Base-by-base conservation (phyloP, 1,140 invertebrate genomes). In the Eupeodes corollae region DNA sequence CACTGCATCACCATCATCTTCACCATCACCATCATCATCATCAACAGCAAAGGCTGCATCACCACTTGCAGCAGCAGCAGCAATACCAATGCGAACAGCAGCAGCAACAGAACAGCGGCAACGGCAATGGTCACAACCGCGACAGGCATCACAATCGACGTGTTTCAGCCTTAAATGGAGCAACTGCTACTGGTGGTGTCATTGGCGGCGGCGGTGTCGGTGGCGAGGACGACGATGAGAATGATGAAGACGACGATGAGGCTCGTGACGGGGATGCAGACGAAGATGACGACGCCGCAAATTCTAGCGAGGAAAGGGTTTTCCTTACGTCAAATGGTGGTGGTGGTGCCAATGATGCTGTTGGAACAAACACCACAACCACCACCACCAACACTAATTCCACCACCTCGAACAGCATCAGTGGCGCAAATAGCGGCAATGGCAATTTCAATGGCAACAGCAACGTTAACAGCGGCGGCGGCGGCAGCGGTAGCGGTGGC, bases 301-400 rank as follows among this genome's bases (percentile, higher is more conserved):
- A 26, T 26, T 26, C 21, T 26, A 26, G 21, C 21, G 21, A 26
- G 21, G 21, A 26, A 26, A 26, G 21, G 21, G 21, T 26, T 5
- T 26, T 26, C 21, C 21, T 26, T 26, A 26, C 21, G 21, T 26
- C 21, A 26, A 26, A 26, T 26, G 21, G 21, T 26, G 65, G 65
- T 58, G 61, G 65, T 49, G 62, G 63, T 46, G 49, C 59, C 18
- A 61, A 61, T 32, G 40, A 57, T 50, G 46, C 48, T 49, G 48
- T 48, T n/a, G 47, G 13, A 10, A 8, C 21, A 26, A 26, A 26
- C 21, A 26, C 3, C 21, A 26, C 21, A 26, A 26, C 3, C 21
- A 26, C 3, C 21, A 26, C 21, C 21, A 26, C 3, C 21, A 26
- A 3, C 3, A 5, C 21, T 26, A 26, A n/a, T n/a, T n/a, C 21